Conservation (phyloP, 2,888 invertebrate species). For the Syrphus vitripennis region DNA sequence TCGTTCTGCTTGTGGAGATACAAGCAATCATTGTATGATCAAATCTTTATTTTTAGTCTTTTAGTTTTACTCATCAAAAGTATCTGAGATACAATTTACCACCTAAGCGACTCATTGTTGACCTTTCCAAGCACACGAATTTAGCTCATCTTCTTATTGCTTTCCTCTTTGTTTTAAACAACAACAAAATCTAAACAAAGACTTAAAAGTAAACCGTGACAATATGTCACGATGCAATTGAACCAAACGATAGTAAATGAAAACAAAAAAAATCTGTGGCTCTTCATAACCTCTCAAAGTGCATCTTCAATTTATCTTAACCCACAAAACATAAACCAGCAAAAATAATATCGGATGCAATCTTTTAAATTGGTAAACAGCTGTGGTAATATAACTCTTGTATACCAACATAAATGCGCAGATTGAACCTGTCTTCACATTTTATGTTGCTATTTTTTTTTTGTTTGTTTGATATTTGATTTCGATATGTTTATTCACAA, state of each 20-base stretch:
- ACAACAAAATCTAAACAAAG: neutral
- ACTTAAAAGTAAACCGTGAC: slow-evolving; percentile 33
- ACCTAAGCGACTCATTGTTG: neutral
- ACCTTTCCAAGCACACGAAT: slow-evolving; percentile 42
- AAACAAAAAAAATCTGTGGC: neutral
- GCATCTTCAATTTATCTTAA: slow-evolving; percentile 30
- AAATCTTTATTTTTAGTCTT: neutral
- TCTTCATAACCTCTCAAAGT: slow-evolving; percentile 4
- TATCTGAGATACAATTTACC: neutral
- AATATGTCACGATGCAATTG: slow-evolving; percentile 42
- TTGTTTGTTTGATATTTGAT: slow-evolving; percentile 16
- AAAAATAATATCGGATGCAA: slow-evolving; percentile 6
- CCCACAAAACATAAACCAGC: slow-evolving; percentile 1
- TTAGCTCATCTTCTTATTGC: slow-evolving; percentile 27
- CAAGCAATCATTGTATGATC: too few species aligned
- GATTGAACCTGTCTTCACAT: slow-evolving; percentile 6
- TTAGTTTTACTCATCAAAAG: neutral
- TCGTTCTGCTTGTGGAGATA: too few species aligned
- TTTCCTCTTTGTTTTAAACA: neutral
- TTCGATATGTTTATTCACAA: slow-evolving; percentile 13
- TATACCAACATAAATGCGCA: neutral
- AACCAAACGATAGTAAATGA: too few species aligned
- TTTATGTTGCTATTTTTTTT: slow-evolving; percentile 32
- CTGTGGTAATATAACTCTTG: neutral
- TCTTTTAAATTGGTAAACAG: slow-evolving; percentile 41